Percentiles rank a stretch among this genome's conserved stretches.
Evolutionary conservation across 2,888 invertebrate genomes (phyloP).

Genomic region (Pterobdella sp.): DNA sequence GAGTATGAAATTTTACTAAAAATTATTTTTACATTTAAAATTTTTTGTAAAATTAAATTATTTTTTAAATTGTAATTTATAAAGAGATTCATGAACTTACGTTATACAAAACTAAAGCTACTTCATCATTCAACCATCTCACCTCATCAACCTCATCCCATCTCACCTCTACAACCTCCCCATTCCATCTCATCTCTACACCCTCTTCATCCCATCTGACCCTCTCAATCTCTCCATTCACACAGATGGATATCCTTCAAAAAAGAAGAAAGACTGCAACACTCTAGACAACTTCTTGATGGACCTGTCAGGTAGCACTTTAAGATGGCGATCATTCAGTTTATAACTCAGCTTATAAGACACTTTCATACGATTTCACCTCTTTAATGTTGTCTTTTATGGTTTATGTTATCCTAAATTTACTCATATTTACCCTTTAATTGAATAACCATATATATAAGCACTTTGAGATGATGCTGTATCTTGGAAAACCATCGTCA

Average conservation of each 20-base stretch:
- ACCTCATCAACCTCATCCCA: neutral
- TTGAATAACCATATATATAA: no score
- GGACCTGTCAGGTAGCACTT: constrained; percentile 24
- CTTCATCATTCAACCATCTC: neutral
- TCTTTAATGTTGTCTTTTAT: no score
- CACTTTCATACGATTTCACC: no score
- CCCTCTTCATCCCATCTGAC: neutral
- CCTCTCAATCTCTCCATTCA: neutral
- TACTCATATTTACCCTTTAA: no score
- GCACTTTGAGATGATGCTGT: no score
- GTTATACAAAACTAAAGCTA: neutral
- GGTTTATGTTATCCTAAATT: no score
- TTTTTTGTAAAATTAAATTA: neutral
- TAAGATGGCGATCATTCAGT: no score
- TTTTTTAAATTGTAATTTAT: neutral
- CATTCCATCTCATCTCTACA: neutral
- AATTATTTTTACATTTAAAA: neutral
- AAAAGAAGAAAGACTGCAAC: constrained; percentile 14
- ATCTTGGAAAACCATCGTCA: no score
- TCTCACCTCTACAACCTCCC: neutral
- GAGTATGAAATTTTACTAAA: neutral
- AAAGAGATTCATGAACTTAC: neutral
- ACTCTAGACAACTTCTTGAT: constrained; percentile 5
- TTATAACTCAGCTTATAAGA: no score
- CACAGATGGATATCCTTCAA: constrained; percentile 25